Conservation (phyloP, 2,797 vertebrate genomes). For the Hafferia zeledoni region DNA sequence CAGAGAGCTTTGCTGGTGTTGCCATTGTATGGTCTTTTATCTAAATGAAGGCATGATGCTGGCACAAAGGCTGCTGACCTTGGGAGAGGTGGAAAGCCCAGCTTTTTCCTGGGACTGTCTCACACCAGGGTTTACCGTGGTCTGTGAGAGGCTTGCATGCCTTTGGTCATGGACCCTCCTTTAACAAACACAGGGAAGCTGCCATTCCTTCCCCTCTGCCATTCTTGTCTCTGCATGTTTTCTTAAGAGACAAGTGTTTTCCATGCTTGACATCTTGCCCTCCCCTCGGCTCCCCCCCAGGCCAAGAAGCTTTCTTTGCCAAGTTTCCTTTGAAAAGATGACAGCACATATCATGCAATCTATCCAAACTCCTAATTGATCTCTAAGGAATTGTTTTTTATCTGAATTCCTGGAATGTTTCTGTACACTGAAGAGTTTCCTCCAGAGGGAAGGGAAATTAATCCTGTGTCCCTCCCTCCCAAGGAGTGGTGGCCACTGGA, state of each 20-base stretch:
- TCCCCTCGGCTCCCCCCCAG: not conserved
- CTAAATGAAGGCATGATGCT: not conserved
- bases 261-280: not conserved
- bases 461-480: not conserved
- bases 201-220: not conserved
- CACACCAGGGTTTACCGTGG: not conserved
- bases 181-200: not conserved
- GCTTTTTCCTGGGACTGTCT: not conserved
- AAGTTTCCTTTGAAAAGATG: constrained; percentile 1
- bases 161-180: not conserved
- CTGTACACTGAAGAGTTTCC: not conserved
- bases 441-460: not conserved
- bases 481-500: not conserved
- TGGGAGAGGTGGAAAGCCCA: not conserved
- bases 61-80: not conserved
- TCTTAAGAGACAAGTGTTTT: not conserved
- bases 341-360: not conserved
- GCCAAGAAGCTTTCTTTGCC: not conserved
- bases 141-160: not conserved
- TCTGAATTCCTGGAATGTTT: constrained; percentile 27
- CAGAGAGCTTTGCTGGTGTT: not conserved
- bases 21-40: not conserved
- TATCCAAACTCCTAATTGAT: not conserved
- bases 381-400: constrained; percentile 20
- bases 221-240: not conserved